Conservation (phyloP, 2,888 invertebrate genomes). For the Nemotelus nigrinus region DNA sequence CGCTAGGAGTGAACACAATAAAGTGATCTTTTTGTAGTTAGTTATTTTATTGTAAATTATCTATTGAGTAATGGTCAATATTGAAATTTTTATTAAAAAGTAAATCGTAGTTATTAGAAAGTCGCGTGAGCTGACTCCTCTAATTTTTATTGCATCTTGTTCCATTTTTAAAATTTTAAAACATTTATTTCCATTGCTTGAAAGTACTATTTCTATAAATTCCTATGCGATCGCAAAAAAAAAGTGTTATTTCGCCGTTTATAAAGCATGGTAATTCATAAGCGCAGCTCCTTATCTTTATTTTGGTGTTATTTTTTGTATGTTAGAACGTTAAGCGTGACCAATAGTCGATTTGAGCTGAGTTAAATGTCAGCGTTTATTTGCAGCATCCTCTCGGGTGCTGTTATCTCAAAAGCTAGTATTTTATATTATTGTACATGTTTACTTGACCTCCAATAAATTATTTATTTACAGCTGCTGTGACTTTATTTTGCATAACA, state of each 20-base stretch:
- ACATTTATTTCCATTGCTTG: no score
- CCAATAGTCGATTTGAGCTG: slow-evolving; percentile 2
- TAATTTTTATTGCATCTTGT: background rate
- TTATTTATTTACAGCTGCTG: slow-evolving; percentile 30
- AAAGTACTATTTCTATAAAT: no score
- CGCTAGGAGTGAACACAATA: background rate
- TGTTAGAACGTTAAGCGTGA: no score
- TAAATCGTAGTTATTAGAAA: no score
- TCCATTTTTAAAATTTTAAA: background rate
- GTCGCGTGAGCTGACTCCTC: background rate
- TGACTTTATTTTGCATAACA: background rate
- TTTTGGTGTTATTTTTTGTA: background rate
- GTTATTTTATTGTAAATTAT: background rate
- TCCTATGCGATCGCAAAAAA: no score
- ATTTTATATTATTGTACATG: slow-evolving; percentile 32
- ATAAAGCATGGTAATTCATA: no score
- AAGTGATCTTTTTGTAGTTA: slow-evolving; percentile 21
- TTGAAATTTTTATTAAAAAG: no score
- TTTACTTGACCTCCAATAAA: slow-evolving; percentile 34
- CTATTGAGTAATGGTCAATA: background rate
- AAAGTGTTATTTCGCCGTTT: no score
- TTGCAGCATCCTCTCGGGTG: background rate
- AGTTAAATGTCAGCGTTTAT: slow-evolving; percentile 11
- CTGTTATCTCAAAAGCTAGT: slow-evolving; percentile 36
- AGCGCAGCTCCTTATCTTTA: no score